phyloP scores from a whole-genome alignment of 2,113 vertebrate species.

The Silurus meridionalis region DNA sequence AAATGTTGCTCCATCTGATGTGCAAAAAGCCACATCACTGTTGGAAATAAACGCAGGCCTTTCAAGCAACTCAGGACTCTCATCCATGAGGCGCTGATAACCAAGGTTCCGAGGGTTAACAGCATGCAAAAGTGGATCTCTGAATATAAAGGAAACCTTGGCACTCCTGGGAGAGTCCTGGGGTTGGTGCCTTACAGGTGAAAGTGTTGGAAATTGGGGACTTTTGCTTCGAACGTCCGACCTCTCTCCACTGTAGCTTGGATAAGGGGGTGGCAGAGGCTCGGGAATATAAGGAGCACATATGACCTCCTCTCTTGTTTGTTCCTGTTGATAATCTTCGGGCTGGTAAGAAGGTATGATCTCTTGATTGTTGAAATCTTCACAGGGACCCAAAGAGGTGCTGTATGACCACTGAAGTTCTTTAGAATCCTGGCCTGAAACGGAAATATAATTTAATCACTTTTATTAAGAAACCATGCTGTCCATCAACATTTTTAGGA shows the following conservation, averaged over 20 bases:
- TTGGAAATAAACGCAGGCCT: constrained; percentile 75
- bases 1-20: constrained; percentile 77
- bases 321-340: constrained; percentile 72
- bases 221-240: constrained; percentile 69
- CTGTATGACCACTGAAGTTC: constrained; percentile 91
- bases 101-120: constrained; percentile 78
- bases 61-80: constrained; percentile 84
- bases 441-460: constrained; percentile 26
- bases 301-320: constrained; percentile 78
- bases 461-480: neutral
- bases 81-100: constrained; percentile 84
- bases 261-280: constrained; percentile 69
- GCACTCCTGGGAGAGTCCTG: constrained; percentile 90
- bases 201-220: constrained; percentile 76
- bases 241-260: constrained; percentile 70
- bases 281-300: constrained; percentile 79
- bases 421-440: constrained; percentile 78
- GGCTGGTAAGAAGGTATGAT: constrained; percentile 78
- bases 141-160: constrained; percentile 97
- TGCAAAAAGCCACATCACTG: constrained; percentile 75
- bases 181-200: constrained; percentile 82
- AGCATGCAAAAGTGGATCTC: constrained; percentile 80
- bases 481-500: neutral
- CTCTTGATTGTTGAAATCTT: constrained; percentile 74
- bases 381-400: constrained; percentile 82